Base-by-base conservation (phyloP, 2,797 vertebrate genomes). In the Sphaeramia orbicularis region DNA sequence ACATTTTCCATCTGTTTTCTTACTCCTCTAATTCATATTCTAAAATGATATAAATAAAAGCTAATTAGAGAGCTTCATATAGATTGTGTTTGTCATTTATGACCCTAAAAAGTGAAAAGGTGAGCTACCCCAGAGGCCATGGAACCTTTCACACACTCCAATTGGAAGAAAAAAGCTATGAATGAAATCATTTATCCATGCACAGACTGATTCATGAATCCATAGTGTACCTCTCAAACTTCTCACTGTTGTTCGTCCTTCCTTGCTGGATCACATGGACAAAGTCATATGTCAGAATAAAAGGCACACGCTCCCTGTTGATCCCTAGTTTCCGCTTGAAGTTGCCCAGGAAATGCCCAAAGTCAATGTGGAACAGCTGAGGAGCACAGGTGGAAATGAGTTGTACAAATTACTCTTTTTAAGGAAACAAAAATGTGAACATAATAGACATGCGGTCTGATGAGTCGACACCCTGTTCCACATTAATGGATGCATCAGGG, bases 261-360 rank as follows among this genome's bases (percentile, higher is more conserved):
- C 98, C 98, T 89, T 99, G 94, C 83, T 99, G 98, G 82, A 99
- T 99, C 65, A 99, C 98, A 0, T 99, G 98, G 67, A 99, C 98
- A 13, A 99, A 99, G 89, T 99, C 98, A 0, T 99, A 99, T 0
- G 98, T 99, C 89, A 99, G 78, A 82, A 99, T 99, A 74, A 99
- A 99, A 15, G 98, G 98, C 74, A 99, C 98, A 1, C 98, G 96
- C 78, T 99, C 98, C 36, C 98, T 94, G 74, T 99, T 99, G 91
- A 99, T 99, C 65, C 98, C 98, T 38, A 99, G 96, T 90, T 99
- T 99, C 59, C 96, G 96, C 91, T 99, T 99, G 91, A 99, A 99
- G 87, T 99, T 99, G 38, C 98, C 98, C 90, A 99, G 86, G 76
- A 99, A 98, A 90, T 99, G 98, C 19, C 98, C 98, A 48, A 99